Base-by-base conservation (phyloP, 2,797 vertebrate species). In the Hippoglossus hippoglossus region DNA sequence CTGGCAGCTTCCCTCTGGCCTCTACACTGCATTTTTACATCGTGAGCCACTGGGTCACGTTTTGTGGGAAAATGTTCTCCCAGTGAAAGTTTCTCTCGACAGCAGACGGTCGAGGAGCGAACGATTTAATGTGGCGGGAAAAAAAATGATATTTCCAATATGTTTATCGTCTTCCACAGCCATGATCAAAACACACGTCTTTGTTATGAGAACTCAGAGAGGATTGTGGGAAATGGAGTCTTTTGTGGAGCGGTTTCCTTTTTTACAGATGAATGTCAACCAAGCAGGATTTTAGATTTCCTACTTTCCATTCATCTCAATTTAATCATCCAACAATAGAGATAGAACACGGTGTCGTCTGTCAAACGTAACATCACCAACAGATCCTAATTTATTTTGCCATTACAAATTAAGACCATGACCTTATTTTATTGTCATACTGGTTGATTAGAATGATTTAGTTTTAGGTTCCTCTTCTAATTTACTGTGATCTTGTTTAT, bases 91-190 rank as follows among this genome's bases (percentile, higher is more conserved):
- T 86, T 82, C 52, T 73, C 49, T 84, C 68, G 56, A 24, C 31
- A 72, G 73, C 81, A 87, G 87, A 87, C 80, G 81, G 83, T 56
- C 8, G 81, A 69, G 59, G 56, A 75, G 77, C 60, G 70, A 75
- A n/a, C 2, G 62, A 39, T 34, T 11, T 11, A 34, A 11, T 34
- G 31, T 10, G 31, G 31, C 11, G 41, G 26, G 26, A 21, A 49
- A 28, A 22, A 19, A 41, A 1, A 58, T 26, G 57, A 47, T 1
- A 67, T n/a, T 55, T 73, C 68, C 84, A 81, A 79, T 69, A 80
- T 85, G 81, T 75, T 81, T 66, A 53, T 58, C 39, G 0, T 74
- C 61, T 62, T 25, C 51, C 73, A 67, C 36, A 53, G 41, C 28
- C 28, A n/a, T 6, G 19, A 59, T 64, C 54, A 5, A 19, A 61